phyloP scores from a whole-genome alignment of 2,888 invertebrate species.

The Drymonia ruficornis region DNA sequence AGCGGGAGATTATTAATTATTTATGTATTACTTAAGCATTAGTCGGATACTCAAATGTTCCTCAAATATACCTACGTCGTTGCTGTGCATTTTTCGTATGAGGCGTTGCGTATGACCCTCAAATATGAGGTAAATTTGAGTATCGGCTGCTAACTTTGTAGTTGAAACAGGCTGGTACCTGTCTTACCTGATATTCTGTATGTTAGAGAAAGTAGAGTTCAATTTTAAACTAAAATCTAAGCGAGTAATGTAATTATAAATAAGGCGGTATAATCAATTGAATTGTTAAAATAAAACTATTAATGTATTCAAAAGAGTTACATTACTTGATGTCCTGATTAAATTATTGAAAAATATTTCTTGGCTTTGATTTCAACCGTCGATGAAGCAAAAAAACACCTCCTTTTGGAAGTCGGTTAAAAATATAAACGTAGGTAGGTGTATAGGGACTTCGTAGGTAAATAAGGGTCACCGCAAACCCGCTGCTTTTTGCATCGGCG shows the following conservation, averaged over 20 bases:
- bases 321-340: slow-evolving; percentile 81
- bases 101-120: too few species aligned
- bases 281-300: slow-evolving; percentile 81
- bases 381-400: too few species aligned
- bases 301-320: slow-evolving; percentile 80
- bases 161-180: slow-evolving; percentile 76
- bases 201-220: slow-evolving; percentile 50
- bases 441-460: too few species aligned
- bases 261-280: slow-evolving; percentile 70
- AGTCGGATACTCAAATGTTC: too few species aligned
- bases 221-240: slow-evolving; percentile 43
- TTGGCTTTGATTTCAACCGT: background rate
- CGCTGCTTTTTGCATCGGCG: too few species aligned
- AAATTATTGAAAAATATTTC: slow-evolving; percentile 72
- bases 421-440: too few species aligned
- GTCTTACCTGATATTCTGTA: slow-evolving; percentile 63
- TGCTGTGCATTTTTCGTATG: too few species aligned
- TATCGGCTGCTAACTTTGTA: slow-evolving; percentile 43
- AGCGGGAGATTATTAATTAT: background rate
- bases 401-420: too few species aligned
- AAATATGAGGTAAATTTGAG: too few species aligned
- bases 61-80: too few species aligned
- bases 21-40: background rate
- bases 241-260: slow-evolving; percentile 48
- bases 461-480: too few species aligned